Evolutionary conservation across 1,140 invertebrate species (phyloP).

Genomic region (Ridgeia piscesae): DNA sequence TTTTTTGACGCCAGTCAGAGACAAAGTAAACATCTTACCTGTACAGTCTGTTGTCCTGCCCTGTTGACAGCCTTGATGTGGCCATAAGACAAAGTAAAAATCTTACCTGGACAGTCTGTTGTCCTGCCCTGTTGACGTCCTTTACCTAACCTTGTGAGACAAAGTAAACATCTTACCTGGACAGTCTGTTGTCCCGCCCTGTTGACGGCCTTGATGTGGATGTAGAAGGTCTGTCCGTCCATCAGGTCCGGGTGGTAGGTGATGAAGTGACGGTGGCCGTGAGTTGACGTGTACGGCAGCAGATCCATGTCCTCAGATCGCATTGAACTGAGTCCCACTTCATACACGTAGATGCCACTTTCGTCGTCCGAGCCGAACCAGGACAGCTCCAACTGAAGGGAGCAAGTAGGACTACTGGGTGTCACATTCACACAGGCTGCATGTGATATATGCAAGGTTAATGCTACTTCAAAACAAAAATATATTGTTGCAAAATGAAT

Average conservation of each 20-base stretch:
- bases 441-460: no score
- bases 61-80: not conserved
- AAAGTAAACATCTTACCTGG: not conserved
- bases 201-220: slow-evolving; percentile 8
- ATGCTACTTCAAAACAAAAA: no score
- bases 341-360: not conserved
- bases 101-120: not conserved
- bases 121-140: not conserved
- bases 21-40: not conserved
- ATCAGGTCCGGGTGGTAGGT: slow-evolving; percentile 8
- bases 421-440: no score
- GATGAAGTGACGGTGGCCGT: not conserved
- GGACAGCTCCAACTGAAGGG: not conserved
- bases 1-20: not conserved
- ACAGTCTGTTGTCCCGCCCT: not conserved
- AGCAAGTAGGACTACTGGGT: not conserved
- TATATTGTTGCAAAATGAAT: no score
- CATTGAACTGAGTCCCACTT: not conserved
- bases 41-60: not conserved
- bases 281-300: not conserved
- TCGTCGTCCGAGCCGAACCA: not conserved
- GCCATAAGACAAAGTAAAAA: not conserved
- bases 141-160: not conserved
- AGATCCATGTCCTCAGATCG: not conserved
- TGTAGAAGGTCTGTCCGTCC: slow-evolving; percentile 10